Evolutionary conservation across 2,797 vertebrate species (phyloP), one percentile per base, ranked within the genome.

Genomic region (Oceanodroma leucorhoa): DNA sequence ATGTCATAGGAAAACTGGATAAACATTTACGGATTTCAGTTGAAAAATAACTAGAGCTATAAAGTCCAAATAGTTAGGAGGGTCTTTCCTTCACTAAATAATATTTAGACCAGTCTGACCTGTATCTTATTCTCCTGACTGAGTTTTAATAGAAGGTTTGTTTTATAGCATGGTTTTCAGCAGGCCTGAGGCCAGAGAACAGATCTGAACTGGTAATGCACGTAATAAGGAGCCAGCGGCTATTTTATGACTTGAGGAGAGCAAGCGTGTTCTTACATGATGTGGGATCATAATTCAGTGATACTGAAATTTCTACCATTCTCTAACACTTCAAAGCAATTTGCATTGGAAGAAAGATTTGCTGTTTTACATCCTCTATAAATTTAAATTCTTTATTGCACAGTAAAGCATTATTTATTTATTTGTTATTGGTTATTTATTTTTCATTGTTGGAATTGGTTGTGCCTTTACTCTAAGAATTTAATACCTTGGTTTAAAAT

Each of bases 21-120:
- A 96, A 90, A 95, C 50, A 87, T 84, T 95, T 87, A 30, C 61
- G 41, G 62, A 82, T 84, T 87, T 73, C 65, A 92, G 11, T 8
- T 93, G 72, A 66, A 94, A 88, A 89, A 77, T 73, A 36, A 51
- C 20, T 60, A 41, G 30, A 88, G 17, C 46, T 82, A 3, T 62
- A 38, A 90, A 83, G 30, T 60, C 62, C 77, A 70, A 64, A 80
- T 40, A 79, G 24, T 73, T 82, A 46, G 64, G 67, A 94, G 41
- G 48, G 71, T 84, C 83, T 93, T 94, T 94, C 53, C 50, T 87
- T 89, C 75, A 70, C 34, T 81, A 75, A 72, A 54, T 45, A 79
- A 64, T 71, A 21, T 26, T 64, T 76, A 53, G 70, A 40, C 43
- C 29, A 60, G 41, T 94, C 55, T 83, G 60, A 69, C 79, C 60